Evolutionary conservation across 1,140 invertebrate species (phyloP).

Genomic region (Gonatopus flavifemur): DNA sequence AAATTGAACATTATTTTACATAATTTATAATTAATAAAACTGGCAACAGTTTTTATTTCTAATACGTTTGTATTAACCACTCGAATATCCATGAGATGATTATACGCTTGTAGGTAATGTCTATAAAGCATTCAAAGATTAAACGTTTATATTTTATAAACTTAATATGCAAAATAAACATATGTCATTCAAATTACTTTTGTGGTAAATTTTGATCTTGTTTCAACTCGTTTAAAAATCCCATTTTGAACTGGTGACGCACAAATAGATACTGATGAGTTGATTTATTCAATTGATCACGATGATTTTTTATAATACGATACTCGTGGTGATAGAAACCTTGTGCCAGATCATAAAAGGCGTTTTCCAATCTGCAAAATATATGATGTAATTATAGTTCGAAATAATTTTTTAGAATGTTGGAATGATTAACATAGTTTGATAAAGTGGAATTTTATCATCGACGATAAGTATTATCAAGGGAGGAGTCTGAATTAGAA

Average conservation of each 20-base stretch:
- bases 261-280: constrained; percentile 91
- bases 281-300: constrained; percentile 89
- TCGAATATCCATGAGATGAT: constrained; percentile 82
- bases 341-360: constrained; percentile 90
- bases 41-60: constrained; percentile 93
- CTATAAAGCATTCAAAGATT: too few relatives aligned
- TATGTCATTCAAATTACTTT: constrained; percentile 67
- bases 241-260: constrained; percentile 96
- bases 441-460: too few relatives aligned
- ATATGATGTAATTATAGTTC: constrained; percentile 1
- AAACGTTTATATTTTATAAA: too few relatives aligned
- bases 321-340: constrained; percentile 89
- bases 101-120: constrained; percentile 92
- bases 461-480: too few relatives aligned
- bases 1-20: constrained; percentile 86
- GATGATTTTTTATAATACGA: constrained; percentile 83
- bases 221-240: constrained; percentile 92
- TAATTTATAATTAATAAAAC: constrained; percentile 94
- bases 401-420: neutral
- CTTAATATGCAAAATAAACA: constrained; percentile 37
- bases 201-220: constrained; percentile 86
- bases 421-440: too few relatives aligned
- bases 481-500: too few relatives aligned
- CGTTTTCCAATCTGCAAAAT: constrained; percentile 80
- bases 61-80: constrained; percentile 87